Conservation (phyloP, 2,113 vertebrate genomes). For the Galbula dea region DNA sequence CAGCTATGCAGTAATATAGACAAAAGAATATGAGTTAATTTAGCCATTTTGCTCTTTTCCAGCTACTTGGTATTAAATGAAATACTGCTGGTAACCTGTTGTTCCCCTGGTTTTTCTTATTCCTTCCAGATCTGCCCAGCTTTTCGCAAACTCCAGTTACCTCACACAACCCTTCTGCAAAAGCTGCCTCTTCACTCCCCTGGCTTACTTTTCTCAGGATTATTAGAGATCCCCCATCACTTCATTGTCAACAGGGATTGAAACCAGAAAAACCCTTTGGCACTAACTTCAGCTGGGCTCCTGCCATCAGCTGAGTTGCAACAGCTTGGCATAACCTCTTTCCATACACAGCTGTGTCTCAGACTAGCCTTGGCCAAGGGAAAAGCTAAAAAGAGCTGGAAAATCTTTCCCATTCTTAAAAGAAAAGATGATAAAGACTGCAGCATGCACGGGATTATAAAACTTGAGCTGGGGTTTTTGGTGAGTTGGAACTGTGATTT, state of each 20-base stretch:
- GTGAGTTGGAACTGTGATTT: neutral
- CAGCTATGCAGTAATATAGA: neutral
- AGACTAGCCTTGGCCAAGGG: neutral
- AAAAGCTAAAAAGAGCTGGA: neutral
- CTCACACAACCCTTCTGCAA: neutral
- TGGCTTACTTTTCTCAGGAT: neutral
- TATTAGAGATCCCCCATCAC: neutral
- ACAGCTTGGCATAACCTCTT: neutral
- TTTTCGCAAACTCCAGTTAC: neutral
- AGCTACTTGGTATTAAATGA: neutral
- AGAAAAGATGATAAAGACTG: neutral
- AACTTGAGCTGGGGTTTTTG: neutral
- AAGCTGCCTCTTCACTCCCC: neutral
- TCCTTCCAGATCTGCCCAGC: neutral
- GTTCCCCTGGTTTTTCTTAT: neutral
- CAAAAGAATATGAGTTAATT: neutral
- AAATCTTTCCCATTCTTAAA: neutral
- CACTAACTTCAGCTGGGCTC: neutral
- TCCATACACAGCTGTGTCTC: neutral
- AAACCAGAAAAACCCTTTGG: neutral
- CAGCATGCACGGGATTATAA: neutral
- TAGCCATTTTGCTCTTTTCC: neutral
- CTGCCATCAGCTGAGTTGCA: neutral
- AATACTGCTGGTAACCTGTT: neutral
- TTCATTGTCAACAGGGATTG: neutral